Conservation (phyloP, 2,797 vertebrate genomes). For the Octomys mimax region DNA sequence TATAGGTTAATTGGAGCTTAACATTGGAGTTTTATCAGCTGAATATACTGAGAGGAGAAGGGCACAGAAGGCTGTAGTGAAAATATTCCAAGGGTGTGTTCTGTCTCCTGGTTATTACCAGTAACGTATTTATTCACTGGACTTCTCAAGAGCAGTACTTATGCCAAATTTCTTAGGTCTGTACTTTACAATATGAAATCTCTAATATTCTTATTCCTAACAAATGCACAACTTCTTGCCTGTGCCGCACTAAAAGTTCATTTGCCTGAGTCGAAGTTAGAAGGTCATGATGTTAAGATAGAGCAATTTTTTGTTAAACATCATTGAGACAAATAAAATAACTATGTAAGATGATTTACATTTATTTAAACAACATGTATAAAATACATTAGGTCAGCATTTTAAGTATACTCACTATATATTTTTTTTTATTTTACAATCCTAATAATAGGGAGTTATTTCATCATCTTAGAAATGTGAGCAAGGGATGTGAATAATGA, state of each 20-base stretch:
- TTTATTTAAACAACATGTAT: constrained; percentile 19
- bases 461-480: background rate
- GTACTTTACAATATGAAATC: background rate
- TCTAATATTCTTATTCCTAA: constrained; percentile 11
- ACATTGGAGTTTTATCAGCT: constrained; percentile 51
- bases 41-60: constrained; percentile 33
- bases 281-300: constrained; percentile 1
- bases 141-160: constrained; percentile 60
- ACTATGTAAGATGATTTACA: constrained; percentile 57
- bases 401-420: background rate
- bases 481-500: background rate
- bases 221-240: background rate
- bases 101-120: background rate
- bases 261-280: background rate
- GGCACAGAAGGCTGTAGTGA: constrained; percentile 58
- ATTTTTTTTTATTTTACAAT: background rate
- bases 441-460: background rate
- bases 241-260: background rate
- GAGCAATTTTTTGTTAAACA: constrained; percentile 40
- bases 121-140: constrained; percentile 31
- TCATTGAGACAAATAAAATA: constrained; percentile 43
- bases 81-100: constrained; percentile 27
- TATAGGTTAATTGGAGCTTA: constrained; percentile 83
- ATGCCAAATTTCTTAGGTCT: background rate
- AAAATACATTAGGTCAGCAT: constrained; percentile 22